Evolutionary conservation across 2,113 vertebrate genomes (phyloP).

Genomic region (Scophthalmus maximus): DNA sequence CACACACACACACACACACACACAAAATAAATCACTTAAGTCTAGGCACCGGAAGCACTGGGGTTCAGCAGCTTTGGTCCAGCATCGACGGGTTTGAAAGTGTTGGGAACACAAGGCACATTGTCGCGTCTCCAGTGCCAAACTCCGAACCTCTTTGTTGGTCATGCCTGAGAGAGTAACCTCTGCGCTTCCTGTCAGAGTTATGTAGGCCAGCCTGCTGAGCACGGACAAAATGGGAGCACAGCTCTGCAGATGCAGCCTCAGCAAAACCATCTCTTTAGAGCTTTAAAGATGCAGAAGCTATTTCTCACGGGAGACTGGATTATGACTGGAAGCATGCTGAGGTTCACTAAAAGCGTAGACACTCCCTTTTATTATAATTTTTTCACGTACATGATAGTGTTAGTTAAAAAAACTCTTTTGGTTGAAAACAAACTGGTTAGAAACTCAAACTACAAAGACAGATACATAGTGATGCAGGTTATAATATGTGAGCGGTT

Average conservation of each 20-base stretch:
- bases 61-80: neutral
- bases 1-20: no score
- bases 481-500: conserved; percentile 8
- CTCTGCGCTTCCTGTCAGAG: conserved; percentile 44
- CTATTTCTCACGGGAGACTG: conserved; percentile 14
- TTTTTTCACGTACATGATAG: neutral
- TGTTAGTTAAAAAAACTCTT: neutral
- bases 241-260: conserved; percentile 39
- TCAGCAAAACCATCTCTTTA: conserved; percentile 55
- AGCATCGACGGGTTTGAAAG: neutral
- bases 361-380: neutral
- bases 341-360: conserved; percentile 23
- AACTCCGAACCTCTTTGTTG: conserved; percentile 38
- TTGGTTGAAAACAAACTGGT: neutral
- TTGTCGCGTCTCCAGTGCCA: conserved; percentile 4
- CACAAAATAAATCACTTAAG: neutral
- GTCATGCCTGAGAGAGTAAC: conserved; percentile 47
- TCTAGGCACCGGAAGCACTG: neutral
- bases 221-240: conserved; percentile 60
- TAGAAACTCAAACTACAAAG: neutral
- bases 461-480: neutral
- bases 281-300: no score
- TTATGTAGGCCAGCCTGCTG: conserved; percentile 65
- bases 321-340: conserved; percentile 27
- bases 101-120: conserved; percentile 64